A percentile compares a stretch with the other conserved stretches of the same genome.
Evolutionary conservation across 2,113 vertebrate genomes (phyloP).

Genomic region (Passer montanus): DNA sequence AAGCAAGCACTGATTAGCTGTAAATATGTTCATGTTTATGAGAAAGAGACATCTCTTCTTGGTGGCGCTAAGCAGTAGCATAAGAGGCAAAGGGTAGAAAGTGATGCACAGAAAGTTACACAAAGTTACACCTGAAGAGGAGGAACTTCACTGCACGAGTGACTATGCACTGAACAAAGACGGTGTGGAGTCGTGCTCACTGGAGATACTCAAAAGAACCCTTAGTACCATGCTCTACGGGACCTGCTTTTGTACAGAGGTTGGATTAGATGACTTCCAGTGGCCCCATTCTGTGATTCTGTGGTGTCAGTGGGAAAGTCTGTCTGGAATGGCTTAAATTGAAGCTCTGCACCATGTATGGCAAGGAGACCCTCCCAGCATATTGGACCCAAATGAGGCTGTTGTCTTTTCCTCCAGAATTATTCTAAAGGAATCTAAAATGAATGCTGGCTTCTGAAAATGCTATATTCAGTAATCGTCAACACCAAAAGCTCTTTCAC

Average conservation of each 20-base stretch:
- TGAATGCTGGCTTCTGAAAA: not conserved
- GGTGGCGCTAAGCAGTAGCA: not conserved
- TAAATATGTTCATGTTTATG: not conserved
- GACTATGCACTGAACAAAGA: not conserved
- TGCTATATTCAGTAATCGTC: not conserved
- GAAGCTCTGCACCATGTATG: accelerated
- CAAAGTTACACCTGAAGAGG: not conserved
- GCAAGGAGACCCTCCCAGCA: not conserved
- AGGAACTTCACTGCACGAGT: not conserved
- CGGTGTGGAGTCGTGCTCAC: too few species aligned
- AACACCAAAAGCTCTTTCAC: not conserved
- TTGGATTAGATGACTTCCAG: not conserved
- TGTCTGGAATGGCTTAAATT: not conserved
- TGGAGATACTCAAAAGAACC: not conserved
- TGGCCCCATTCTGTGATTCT: not conserved
- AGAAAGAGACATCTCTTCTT: not conserved
- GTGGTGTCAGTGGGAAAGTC: not conserved
- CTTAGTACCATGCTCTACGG: not conserved
- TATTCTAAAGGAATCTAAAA: not conserved
- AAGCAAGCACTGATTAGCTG: not conserved
- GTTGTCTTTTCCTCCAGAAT: not conserved
- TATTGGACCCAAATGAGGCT: accelerated
- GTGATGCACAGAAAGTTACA: not conserved
- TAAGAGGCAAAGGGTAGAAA: not conserved
- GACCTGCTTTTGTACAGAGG: not conserved